phyloP scores from a whole-genome alignment of 2,797 vertebrate species.

The Distichodus sexfasciatus region DNA sequence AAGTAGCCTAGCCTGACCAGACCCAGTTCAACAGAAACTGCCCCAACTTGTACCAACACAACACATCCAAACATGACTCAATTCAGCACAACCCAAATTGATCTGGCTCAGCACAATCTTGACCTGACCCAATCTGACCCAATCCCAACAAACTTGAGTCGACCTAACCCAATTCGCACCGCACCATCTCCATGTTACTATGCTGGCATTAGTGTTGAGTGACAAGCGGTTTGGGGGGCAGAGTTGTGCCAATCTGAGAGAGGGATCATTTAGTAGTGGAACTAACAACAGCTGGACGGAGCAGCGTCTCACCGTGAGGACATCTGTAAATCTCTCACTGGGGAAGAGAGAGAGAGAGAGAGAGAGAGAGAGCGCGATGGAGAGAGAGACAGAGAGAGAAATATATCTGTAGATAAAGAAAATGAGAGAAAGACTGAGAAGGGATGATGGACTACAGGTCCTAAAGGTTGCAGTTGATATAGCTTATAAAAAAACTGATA shows the following conservation, averaged over 20 bases:
- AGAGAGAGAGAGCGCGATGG: neutral
- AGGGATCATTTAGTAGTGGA: slow-evolving; percentile 77
- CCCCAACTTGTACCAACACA: too few species aligned
- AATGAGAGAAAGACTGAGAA: neutral
- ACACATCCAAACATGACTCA: too few species aligned
- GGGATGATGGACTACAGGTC: too few species aligned
- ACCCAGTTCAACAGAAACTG: too few species aligned
- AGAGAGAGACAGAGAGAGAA: neutral
- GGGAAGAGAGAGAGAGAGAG: neutral
- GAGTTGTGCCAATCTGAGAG: slow-evolving; percentile 65
- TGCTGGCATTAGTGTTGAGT: slow-evolving; percentile 70
- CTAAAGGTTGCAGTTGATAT: too few species aligned
- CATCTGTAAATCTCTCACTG: slow-evolving; percentile 61
- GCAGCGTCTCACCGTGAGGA: slow-evolving; percentile 58
- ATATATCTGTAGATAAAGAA: neutral
- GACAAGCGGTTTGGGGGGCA: slow-evolving; percentile 64
- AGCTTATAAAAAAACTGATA: too few species aligned
- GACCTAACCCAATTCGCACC: too few species aligned
- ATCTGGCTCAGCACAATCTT: too few species aligned
- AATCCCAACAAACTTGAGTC: too few species aligned
- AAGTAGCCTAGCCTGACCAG: too few species aligned
- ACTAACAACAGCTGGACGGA: slow-evolving; percentile 69
- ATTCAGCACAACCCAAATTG: too few species aligned
- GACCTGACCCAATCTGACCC: too few species aligned
- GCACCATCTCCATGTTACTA: slow-evolving; percentile 63